Evolutionary conservation across 2,888 invertebrate species (phyloP).

Genomic region (Papilio gigon): DNA sequence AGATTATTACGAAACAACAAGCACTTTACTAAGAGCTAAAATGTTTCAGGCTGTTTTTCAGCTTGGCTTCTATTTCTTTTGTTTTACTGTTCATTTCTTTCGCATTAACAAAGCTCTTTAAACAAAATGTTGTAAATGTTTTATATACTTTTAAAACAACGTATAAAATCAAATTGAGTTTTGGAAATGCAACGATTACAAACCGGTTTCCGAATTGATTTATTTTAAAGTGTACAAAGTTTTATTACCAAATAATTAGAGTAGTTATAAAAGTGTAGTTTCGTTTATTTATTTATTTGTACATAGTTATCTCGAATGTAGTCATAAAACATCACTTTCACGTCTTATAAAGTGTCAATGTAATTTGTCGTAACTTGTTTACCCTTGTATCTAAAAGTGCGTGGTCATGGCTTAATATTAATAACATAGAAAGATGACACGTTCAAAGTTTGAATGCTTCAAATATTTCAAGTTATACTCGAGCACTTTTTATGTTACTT

Average conservation of each 20-base stretch:
- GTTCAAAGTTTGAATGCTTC: background rate
- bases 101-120: background rate
- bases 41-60: conserved; percentile 2
- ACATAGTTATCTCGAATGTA: background rate
- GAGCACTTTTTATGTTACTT: background rate
- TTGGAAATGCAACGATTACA: too few relatives aligned
- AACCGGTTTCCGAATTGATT: too few relatives aligned
- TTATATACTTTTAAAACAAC: background rate
- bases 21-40: conserved; percentile 6
- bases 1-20: conserved; percentile 17
- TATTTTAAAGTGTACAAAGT: too few relatives aligned
- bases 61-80: conserved; percentile 1
- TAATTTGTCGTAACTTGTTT: conserved; percentile 22
- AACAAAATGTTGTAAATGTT: background rate
- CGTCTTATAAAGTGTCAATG: background rate
- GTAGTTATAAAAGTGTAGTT: too few relatives aligned
- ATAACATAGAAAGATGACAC: conserved; percentile 17
- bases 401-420: conserved; percentile 18
- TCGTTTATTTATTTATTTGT: background rate
- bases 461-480: background rate
- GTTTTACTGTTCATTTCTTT: conserved; percentile 9
- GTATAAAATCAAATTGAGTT: background rate
- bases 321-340: background rate
- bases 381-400: conserved; percentile 5
- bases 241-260: too few relatives aligned